phyloP scores from a whole-genome alignment of 2,797 vertebrate genomes.

The Notolepis coatsorum region DNA sequence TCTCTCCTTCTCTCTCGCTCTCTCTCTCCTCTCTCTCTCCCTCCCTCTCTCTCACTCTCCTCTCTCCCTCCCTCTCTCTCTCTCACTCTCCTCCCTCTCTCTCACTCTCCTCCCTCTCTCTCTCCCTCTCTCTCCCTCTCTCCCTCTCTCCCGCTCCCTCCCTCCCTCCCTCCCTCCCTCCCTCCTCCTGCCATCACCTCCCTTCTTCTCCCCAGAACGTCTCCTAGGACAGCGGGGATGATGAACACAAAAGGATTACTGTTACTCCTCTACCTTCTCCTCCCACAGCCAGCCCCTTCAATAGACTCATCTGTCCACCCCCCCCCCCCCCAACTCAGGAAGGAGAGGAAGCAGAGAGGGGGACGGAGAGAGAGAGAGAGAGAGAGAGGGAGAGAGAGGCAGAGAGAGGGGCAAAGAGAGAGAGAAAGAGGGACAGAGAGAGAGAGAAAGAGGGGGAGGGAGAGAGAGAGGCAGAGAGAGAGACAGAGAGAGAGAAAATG shows the following conservation, averaged over 20 bases:
- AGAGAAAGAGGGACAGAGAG: slow-evolving; percentile 26
- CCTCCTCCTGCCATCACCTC: background rate
- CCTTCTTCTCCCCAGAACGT: slow-evolving; percentile 50
- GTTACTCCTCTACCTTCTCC: slow-evolving; percentile 72
- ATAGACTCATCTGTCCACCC: slow-evolving; percentile 68
- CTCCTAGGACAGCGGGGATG: slow-evolving; percentile 69
- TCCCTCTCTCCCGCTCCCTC: too few species aligned
- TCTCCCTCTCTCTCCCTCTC: background rate
- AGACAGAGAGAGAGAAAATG: slow-evolving; percentile 40
- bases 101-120: slow-evolving; percentile 4
- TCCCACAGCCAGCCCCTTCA: slow-evolving; percentile 71
- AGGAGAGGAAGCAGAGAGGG: too few species aligned
- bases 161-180: slow-evolving; percentile 25
- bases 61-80: slow-evolving; percentile 37
- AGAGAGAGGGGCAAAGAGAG: background rate
- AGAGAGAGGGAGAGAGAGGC: slow-evolving; percentile 34
- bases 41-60: background rate
- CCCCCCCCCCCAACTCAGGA: too few species aligned
- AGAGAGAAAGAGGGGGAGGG: slow-evolving; percentile 20
- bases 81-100: slow-evolving; percentile 1
- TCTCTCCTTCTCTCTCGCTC: slow-evolving; percentile 55
- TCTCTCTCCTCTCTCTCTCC: slow-evolving; percentile 6
- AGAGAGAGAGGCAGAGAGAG: background rate
- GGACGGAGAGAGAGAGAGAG: background rate
- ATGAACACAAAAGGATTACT: slow-evolving; percentile 81